Base-by-base conservation (phyloP, 2,797 vertebrate genomes). In the Forpus xanthops region DNA sequence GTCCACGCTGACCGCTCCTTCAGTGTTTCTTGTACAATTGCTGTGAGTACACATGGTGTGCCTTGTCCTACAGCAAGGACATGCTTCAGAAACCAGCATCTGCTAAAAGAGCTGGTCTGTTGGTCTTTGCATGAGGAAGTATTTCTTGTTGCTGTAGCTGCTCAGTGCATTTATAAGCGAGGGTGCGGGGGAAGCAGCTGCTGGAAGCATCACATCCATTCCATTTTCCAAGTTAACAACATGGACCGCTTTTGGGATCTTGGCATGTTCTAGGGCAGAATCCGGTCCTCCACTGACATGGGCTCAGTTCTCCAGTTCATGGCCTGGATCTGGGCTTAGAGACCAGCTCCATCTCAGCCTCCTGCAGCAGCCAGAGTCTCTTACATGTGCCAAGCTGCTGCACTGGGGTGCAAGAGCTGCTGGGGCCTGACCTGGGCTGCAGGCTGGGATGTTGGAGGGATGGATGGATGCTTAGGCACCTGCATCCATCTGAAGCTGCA, bases 1-100 rank as follows among this genome's bases (percentile, higher is more conserved):
- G 45, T 52, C 39, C 18, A 6, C 0, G 0, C 41, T 70, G 58
- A 19, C 6, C 39, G 18, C 23, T 15, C 3, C 0, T 21, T 58
- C 5, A 9, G 39, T 55, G 58, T 55, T 85, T 73, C 20, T 70
- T 35, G 5, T 35, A 1, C 13, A 3, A 30, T 15, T 72, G 19
- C 53, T 74, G 21, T 58, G 72, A 14, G 72, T 24, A 13, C 35
- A 35, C 39, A 6, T 31, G 60, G 60, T 52, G 50, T 66, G 20
- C 27, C 35, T 27, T 0, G 0, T 53, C 1, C 1, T 19, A 50
- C 53, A 50, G 67, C 52, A 47, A 67, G 74, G 74, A 76, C 49
- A 28, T 24, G 39, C 47, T 39, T 77, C 67, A 24, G 81, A 89
- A 87, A 33, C 25, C 42, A 73, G 67, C 27, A 11, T 56, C 30